Evolutionary conservation across 2,888 invertebrate species (phyloP).

Genomic region (Pterostichus niger): DNA sequence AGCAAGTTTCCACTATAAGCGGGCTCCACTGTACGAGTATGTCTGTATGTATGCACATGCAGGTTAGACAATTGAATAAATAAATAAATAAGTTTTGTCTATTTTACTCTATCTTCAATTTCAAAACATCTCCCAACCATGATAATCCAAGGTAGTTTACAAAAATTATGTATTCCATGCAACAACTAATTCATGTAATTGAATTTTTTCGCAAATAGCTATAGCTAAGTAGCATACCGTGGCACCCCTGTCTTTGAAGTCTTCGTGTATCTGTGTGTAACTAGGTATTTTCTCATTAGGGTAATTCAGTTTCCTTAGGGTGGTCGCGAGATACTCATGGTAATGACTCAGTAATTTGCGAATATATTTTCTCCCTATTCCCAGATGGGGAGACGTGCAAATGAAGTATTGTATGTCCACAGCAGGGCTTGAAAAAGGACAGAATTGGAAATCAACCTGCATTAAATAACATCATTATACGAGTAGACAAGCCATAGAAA

Average conservation of each 20-base stretch:
- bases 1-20: no score
- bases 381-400: slow-evolving; percentile 73
- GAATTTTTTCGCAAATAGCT: slow-evolving; percentile 14
- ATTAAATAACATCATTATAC: slow-evolving; percentile 70
- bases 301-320: slow-evolving; percentile 71
- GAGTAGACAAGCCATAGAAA: no score
- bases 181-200: slow-evolving; percentile 16
- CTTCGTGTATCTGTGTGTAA: slow-evolving; percentile 72
- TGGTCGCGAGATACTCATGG: slow-evolving; percentile 72
- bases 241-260: slow-evolving; percentile 71
- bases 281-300: slow-evolving; percentile 72
- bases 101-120: not conserved
- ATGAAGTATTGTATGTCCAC: slow-evolving; percentile 77
- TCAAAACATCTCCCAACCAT: not conserved
- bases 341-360: slow-evolving; percentile 73
- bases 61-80: no score
- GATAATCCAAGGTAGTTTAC: not conserved
- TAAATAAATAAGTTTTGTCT: no score
- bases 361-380: slow-evolving; percentile 71
- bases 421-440: slow-evolving; percentile 75
- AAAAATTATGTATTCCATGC: not conserved
- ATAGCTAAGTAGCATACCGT: not conserved
- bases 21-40: no score
- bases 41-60: no score
- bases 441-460: slow-evolving; percentile 78